A percentile compares a stretch with the other conserved stretches of the same genome.
Evolutionary conservation across 2,888 invertebrate genomes (phyloP).

Genomic region (Cheilosia urbana): DNA sequence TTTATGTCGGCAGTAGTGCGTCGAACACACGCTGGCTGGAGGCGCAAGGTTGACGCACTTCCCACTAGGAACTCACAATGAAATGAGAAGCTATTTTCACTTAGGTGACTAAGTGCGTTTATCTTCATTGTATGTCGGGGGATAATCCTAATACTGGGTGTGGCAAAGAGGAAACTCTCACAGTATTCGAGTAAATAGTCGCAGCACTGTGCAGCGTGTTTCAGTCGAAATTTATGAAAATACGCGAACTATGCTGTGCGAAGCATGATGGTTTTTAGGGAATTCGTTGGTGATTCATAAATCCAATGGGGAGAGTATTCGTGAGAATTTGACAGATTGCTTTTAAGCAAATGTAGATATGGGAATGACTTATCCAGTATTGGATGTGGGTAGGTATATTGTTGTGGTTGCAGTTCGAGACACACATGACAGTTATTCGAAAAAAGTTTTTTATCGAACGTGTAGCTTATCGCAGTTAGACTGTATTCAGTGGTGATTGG

Average conservation of each 20-base stretch:
- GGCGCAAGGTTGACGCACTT: conserved; percentile 65
- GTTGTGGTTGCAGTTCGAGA: conserved; percentile 6
- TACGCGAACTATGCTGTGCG: no score
- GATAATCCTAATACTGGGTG: conserved; percentile 58
- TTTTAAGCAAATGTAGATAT: neutral
- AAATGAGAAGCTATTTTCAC: conserved; percentile 67
- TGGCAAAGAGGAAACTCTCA: conserved; percentile 58
- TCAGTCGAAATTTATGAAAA: conserved; percentile 18
- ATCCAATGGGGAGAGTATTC: conserved; percentile 32
- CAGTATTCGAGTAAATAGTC: conserved; percentile 35
- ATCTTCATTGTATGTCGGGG: conserved; percentile 16
- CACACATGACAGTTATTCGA: conserved; percentile 8
- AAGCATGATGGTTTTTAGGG: conserved; percentile 53
- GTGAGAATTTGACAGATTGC: conserved; percentile 36
- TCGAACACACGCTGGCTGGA: conserved; percentile 18
- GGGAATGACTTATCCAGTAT: neutral
- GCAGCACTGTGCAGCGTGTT: conserved; percentile 34
- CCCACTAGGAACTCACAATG: conserved; percentile 62
- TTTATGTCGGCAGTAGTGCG: conserved; percentile 36
- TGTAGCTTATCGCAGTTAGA: neutral
- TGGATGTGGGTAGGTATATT: neutral
- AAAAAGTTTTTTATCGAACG: conserved; percentile 11
- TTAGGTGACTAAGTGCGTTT: conserved; percentile 61
- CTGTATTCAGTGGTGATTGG: neutral
- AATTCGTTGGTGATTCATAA: conserved; percentile 33